These are phyloP conservation scores for Henicopernis longicauda DNA, from an alignment of 2,113 vertebrate species.

Conservation along the genomic window DNA sequence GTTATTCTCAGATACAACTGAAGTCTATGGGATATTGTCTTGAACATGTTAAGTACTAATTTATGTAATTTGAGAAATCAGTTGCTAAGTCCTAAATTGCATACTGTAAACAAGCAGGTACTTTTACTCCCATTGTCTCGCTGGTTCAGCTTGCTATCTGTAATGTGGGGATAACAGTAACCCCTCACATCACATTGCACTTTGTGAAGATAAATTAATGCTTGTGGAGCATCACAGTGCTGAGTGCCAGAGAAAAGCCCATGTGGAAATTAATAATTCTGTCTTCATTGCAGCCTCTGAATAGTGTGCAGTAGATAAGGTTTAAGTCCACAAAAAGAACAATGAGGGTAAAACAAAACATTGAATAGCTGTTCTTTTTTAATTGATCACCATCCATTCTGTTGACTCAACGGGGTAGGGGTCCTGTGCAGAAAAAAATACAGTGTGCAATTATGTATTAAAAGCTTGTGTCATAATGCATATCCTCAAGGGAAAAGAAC, in stretches of 20 bases:
- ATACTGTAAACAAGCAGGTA: not conserved
- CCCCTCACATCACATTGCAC: not conserved
- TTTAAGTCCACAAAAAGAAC: conserved; percentile 36
- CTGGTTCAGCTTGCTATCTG: not conserved
- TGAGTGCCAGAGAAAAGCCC: conserved; percentile 19
- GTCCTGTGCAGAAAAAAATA: conserved; percentile 6
- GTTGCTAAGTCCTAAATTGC: not conserved
- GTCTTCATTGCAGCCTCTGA: conserved; percentile 30
- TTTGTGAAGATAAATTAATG: conserved; percentile 42
- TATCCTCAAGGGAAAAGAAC: not conserved
- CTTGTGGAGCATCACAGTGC: not conserved
- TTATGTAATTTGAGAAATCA: not conserved
- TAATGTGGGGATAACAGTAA: not conserved
- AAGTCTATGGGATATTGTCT: not conserved
- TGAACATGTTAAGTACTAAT: not conserved
- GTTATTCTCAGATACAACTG: not conserved
- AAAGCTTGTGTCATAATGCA: not conserved
- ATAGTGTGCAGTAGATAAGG: conserved; percentile 36
- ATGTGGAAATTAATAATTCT: conserved; percentile 60
- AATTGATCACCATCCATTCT: conserved; percentile 47
- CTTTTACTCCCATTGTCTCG: not conserved
- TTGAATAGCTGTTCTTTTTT: conserved; percentile 30
- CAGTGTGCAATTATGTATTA: not conserved
- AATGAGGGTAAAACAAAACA: conserved; percentile 36
- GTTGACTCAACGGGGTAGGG: not conserved